Conservation (phyloP, 2,797 vertebrate species). For the Otus scops region DNA sequence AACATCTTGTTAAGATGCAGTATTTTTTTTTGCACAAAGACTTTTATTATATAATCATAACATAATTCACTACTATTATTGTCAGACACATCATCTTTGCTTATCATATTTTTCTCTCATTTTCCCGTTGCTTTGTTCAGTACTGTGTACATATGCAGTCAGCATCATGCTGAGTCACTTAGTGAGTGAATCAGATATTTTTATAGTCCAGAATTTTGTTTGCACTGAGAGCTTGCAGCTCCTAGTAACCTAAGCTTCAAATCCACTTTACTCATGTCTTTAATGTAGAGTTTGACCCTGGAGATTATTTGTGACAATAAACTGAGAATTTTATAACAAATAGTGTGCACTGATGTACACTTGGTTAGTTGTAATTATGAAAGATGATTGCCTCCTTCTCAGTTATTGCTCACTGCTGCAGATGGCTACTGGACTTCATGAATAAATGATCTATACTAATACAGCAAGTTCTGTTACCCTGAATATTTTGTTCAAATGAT, state of each 20-base stretch:
- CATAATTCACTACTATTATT: neutral
- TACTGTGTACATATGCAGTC: neutral
- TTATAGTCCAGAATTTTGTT: neutral
- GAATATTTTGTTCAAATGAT: neutral
- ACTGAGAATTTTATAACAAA: slow-evolving; percentile 3
- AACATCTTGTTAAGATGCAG: neutral
- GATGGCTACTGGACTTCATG: slow-evolving; percentile 22
- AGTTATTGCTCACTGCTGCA: slow-evolving; percentile 10
- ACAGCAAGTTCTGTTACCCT: neutral
- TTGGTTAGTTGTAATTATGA: slow-evolving; percentile 31
- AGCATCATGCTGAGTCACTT: slow-evolving; percentile 32
- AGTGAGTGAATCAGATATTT: neutral
- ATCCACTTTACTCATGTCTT: neutral
- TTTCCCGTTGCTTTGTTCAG: neutral
- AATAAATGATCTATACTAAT: slow-evolving; percentile 9
- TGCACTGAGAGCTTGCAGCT: neutral
- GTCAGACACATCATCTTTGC: neutral
- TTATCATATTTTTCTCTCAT: neutral
- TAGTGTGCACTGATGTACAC: neutral
- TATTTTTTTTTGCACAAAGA: neutral
- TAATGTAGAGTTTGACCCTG: neutral
- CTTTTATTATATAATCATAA: neutral
- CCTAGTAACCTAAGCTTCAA: neutral
- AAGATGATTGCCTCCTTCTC: slow-evolving; percentile 14
- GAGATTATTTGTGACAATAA: slow-evolving; percentile 30